Base-by-base conservation (phyloP, 1,140 invertebrate genomes). In the Drosophila virilis region DNA sequence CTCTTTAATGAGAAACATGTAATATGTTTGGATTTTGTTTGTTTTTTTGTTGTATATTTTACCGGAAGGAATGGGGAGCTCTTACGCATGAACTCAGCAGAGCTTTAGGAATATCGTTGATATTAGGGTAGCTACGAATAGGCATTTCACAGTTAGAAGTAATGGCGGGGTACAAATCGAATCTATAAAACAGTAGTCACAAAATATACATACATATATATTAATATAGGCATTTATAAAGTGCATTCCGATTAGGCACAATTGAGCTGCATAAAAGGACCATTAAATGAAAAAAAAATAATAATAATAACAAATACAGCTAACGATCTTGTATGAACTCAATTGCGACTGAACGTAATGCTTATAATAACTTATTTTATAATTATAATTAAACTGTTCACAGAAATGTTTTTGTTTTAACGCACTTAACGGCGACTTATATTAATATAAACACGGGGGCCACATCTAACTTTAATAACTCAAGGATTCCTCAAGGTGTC, bases 61-160 rank as follows among this genome's bases (percentile, higher is more conserved):
- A 86, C 82, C 82, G 43, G 51, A 59, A 37, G 68, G 69, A 42
- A 58, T 46, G 52, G 72, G 67, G 46, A 70, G 62, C 60, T 74
- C 51, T 54, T 28, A 43, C 51, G 50, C 22, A 64, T 75, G 71
- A 50, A 61, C 55, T 89, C 80, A 89, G 80, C 50, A 78, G 85
- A 89, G 80, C 80, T 78, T 89, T 80, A 89, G 77, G 77, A 75
- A 84, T 75, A 89, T 68, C 85, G 84, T 89, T 64, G 84, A 89
- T 75, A 78, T 74, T 64, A 89, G 74, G 68, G 64, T 80, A 72
- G 80, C 84, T 70, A 89, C 68, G 77, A 89, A 80, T 78, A 89
- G 55, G 71, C 80, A 89, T 84, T 85, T 85, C 82, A 68, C 82
- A 86, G 82, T 85, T 85, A 85, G 82, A 64, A 81, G 82, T 80